Evolutionary conservation across 2,113 vertebrate species (phyloP), one percentile per base, ranked within the genome.

Genomic region (Callopanchax toddi): DNA sequence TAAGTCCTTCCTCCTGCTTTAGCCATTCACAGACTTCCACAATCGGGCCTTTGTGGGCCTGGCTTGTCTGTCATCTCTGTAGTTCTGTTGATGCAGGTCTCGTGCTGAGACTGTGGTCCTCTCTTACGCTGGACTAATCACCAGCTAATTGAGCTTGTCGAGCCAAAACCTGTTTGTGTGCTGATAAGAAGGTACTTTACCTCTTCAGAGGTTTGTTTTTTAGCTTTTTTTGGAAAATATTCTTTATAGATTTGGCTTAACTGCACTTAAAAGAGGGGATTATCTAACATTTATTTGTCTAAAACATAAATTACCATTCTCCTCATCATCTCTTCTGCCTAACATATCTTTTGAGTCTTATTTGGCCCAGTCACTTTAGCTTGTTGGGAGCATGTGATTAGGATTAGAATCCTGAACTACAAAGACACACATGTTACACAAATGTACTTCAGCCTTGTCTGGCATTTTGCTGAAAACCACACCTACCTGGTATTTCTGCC

Each of bases 131-230:
- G 71, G 77, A 63, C 78, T 85, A 89, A 91, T 75, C 54, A 74
- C 72, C 67, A 79, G 79, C 88, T 93, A 91, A 92, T 92, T 92
- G 92, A 89, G 88, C 91, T 80, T 86, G 88, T 90, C 82, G 71
- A 86, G 75, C 64, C 73, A 79, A 78, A 87, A 91, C 86, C 85
- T 88, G 90, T 82, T 80, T 61, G 82, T 54, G 78, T 77, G 82
- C 87, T 86, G 91, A 92, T 92, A 92, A 92, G 88, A 76, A 83
- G 78, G 62, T 88, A 89, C 89, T 87, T 88, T 85, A 89, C 83
- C 85, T 80, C 67, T 54, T 43, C 49, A 29, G 55, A 71, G 76
- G 58, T 55, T 75, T 49, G 34, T 32, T 32, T 32, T 32, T 32
- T 8, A 46, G 39, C 59, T 40, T 44, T 52, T 67, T 42, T 37